Evolutionary conservation across 2,888 invertebrate species (phyloP).

Genomic region (Amphipyra berbera): DNA sequence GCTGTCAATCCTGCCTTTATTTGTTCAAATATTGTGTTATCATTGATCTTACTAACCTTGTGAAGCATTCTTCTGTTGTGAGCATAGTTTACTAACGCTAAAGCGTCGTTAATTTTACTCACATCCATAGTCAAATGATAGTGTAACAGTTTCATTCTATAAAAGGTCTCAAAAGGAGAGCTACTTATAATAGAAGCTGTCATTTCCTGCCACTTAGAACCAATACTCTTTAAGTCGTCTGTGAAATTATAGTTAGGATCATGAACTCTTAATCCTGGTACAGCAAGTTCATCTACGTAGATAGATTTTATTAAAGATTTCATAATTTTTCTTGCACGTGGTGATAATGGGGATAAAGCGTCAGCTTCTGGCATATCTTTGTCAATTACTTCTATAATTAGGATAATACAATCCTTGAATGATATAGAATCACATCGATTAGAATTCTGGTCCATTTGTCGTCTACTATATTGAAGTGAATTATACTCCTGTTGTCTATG

Average conservation of each 20-base stretch:
- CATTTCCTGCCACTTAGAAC: constrained; percentile 67
- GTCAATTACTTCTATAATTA: constrained; percentile 69
- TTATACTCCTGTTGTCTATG: constrained; percentile 10
- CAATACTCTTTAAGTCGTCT: constrained; percentile 68
- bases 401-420: constrained; percentile 57
- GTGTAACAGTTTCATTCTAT: constrained; percentile 74
- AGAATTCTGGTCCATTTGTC: constrained; percentile 9
- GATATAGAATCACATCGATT: constrained; percentile 34
- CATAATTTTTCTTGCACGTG: constrained; percentile 64
- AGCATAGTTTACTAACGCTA: constrained; percentile 66
- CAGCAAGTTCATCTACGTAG: constrained; percentile 59
- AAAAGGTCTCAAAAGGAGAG: constrained; percentile 61
- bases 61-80: constrained; percentile 67
- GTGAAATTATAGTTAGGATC: constrained; percentile 67
- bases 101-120: constrained; percentile 68
- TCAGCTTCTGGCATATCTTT: constrained; percentile 59
- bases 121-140: constrained; percentile 69
- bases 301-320: constrained; percentile 68
- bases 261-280: constrained; percentile 51
- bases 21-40: constrained; percentile 59
- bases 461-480: constrained; percentile 6
- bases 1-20: constrained; percentile 61
- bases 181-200: constrained; percentile 56
- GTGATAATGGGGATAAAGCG: constrained; percentile 65
- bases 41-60: constrained; percentile 56